A percentile compares a stretch with the other conserved stretches of the same genome.
phyloP scores from a whole-genome alignment of 2,888 invertebrate genomes.

The Leptodirus hochenwartii region DNA sequence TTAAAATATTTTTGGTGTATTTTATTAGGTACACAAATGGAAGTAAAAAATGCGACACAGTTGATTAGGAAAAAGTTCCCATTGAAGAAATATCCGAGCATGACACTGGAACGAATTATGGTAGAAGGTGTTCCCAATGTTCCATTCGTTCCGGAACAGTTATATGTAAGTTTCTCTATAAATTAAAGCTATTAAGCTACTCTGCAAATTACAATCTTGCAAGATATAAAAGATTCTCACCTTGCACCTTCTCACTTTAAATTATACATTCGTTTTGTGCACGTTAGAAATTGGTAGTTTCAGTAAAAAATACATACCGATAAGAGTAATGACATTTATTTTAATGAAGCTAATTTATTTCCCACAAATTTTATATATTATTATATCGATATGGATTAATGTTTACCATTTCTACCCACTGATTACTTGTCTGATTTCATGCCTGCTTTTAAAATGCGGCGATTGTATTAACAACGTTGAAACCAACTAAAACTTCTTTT shows the following conservation, averaged over 20 bases:
- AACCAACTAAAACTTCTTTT: too few relatives aligned
- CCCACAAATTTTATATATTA: too few relatives aligned
- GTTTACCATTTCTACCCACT: too few relatives aligned
- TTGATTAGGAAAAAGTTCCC: slow-evolving; percentile 79
- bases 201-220: too few relatives aligned
- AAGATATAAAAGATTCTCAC: too few relatives aligned
- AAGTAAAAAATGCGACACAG: slow-evolving; percentile 65
- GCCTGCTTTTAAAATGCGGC: too few relatives aligned
- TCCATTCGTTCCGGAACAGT: slow-evolving; percentile 20
- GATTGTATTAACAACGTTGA: too few relatives aligned
- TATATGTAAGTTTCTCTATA: slow-evolving; percentile 21
- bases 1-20: neutral
- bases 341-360: slow-evolving; percentile 1
- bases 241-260: too few relatives aligned
- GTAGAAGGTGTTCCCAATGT: slow-evolving; percentile 21
- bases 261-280: too few relatives aligned
- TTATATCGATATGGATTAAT: too few relatives aligned
- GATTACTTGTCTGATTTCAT: too few relatives aligned
- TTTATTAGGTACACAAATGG: slow-evolving; percentile 44
- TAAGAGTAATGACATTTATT: neutral
- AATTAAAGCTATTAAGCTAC: neutral
- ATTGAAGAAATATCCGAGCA: slow-evolving; percentile 54
- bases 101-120: slow-evolving; percentile 47
- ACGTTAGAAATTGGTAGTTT: too few relatives aligned
- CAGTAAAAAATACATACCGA: slow-evolving; percentile 1